These are phyloP conservation scores for Gopherus flavomarginatus DNA, from an alignment of 2,113 vertebrate species.

Conservation along the genomic window DNA sequence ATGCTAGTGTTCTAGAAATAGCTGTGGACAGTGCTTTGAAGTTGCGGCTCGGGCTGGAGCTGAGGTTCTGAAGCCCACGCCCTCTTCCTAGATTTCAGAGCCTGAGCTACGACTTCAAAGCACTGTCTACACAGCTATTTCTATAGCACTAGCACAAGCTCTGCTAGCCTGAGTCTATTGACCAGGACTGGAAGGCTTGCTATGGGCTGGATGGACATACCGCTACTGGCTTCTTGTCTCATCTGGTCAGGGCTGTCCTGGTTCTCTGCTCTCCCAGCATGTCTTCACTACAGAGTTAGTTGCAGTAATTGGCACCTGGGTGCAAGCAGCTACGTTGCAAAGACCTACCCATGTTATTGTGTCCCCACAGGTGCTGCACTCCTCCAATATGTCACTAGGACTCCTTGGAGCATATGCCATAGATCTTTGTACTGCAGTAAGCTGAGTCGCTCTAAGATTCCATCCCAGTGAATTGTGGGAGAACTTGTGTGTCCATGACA, in stretches of 20 bases:
- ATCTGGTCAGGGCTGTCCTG: accelerated
- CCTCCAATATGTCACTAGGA: neutral
- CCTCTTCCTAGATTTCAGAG: neutral
- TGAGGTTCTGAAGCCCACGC: neutral
- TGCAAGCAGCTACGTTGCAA: neutral
- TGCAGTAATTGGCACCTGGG: neutral
- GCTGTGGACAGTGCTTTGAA: neutral
- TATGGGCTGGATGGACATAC: neutral
- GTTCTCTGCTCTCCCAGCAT: accelerated
- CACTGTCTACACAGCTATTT: neutral
- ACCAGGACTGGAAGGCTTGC: neutral
- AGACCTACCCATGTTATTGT: neutral
- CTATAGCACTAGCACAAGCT: neutral
- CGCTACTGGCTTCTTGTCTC: neutral
- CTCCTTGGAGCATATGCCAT: neutral
- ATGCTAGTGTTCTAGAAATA: neutral
- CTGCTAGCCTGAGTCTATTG: neutral
- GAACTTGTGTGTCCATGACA: neutral
- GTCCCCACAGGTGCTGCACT: neutral
- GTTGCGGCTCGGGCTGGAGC: neutral
- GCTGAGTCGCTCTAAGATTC: neutral
- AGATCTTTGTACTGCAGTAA: neutral
- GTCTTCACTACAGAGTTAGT: neutral
- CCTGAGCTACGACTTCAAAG: too few species aligned
- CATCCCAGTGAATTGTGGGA: neutral